Evolutionary conservation across 2,113 vertebrate species (phyloP), one percentile per base, ranked within the genome.

Genomic region (Balaeniceps rex): DNA sequence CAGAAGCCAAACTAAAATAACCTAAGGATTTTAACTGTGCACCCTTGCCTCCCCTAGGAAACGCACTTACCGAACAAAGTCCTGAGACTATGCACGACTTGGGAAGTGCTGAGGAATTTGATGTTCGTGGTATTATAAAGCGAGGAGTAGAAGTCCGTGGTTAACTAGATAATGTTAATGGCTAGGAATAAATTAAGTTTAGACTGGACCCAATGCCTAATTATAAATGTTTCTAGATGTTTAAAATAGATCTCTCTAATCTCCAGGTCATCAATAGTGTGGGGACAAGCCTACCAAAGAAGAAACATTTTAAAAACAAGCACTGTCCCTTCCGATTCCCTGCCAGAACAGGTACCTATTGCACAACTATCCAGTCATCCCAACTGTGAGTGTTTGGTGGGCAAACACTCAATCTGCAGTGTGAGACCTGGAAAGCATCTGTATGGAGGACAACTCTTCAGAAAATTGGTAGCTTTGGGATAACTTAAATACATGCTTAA

Each of bases 111-210:
- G 55, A 88, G 42, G 33, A 81, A 68, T 78, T 70, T 77, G 54
- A 69, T 61, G 46, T 34, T 64, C 0, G 0, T 44, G 52, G n/a
- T 70, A 31, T 36, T 83, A 16, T 8, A 46, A 28, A n/a, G 19
- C 5, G 14, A 86, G 42, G 55, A 63, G 47, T 22, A 68, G 46
- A 42, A 63, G 52, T 38, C 49, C n/a, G 11, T 11, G 12, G 38
- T 76, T 92, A 74, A 77, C 22, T 52, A 66, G 38, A 18, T 78
- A 66, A 92, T 15, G 10, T 26, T 5, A 6, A n/a, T 28, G 38
- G 6, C 34, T 68, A 60, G 46, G 47, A 84, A 58, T 64, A 65
- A 72, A 65, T 69, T 75, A 66, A 47, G 33, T 63, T 33, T 79
- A 84, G 54, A 40, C 51, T 84, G 46, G 19, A 83, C 8, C 6